Conservation (phyloP, 2,888 invertebrate genomes). For the Tipula unca region DNA sequence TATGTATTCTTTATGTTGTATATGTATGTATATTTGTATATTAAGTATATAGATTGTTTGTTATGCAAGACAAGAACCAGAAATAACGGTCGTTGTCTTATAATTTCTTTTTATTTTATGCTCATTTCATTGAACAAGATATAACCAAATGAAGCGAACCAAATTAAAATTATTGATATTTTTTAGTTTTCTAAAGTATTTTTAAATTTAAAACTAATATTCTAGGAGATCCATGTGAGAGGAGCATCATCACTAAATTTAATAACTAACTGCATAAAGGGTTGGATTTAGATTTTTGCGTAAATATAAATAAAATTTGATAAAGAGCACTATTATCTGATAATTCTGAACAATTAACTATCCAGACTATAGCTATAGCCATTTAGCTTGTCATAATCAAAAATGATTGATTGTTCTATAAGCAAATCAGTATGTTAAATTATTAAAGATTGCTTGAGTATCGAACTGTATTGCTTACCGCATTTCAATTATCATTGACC, state of each 20-base stretch:
- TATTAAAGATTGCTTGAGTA: too few species aligned
- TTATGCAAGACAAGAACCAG: background rate
- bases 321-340: too few species aligned
- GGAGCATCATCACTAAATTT: too few species aligned
- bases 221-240: too few species aligned
- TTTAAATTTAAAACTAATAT: background rate
- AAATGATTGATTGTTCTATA: too few species aligned
- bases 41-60: background rate
- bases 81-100: background rate
- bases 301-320: too few species aligned
- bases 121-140: background rate
- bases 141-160: background rate
- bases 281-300: too few species aligned
- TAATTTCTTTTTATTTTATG: background rate
- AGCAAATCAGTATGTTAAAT: too few species aligned
- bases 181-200: background rate
- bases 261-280: too few species aligned
- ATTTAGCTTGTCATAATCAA: too few species aligned
- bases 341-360: too few species aligned
- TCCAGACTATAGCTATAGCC: too few species aligned
- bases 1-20: background rate
- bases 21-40: background rate
- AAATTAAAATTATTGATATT: background rate
- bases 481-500: background rate
- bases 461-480: background rate